Base-by-base conservation (phyloP, 1,140 invertebrate species). In the Caenorhabditis latens region DNA sequence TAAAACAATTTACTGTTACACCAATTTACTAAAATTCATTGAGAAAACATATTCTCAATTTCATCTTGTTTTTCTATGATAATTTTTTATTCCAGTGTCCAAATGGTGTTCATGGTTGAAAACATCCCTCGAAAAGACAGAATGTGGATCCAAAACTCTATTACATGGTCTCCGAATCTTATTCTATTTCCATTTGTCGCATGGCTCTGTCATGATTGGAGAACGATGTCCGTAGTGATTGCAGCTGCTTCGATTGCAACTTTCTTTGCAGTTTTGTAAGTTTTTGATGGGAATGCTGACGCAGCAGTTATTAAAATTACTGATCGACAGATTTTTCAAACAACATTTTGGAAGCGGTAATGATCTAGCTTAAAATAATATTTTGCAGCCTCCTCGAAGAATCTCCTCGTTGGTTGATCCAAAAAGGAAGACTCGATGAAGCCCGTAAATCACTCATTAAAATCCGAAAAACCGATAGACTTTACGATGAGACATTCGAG, bases 121-220 rank as follows among this genome's bases (percentile, higher is more conserved):
- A 89, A 89, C 55, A 79, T 89, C 32, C 89, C 89, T 2, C 21
- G 63, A 32, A 89, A 87, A 32, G 86, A 89, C 48, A n/a, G 89
- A 55, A 63, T 89, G 57, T 89, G 84, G 84, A 89, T 89, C 24
- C 90, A 89, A 21, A 89, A 89, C 9, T 63, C 90, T 19, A 83
- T 89, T 75, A 89, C 89, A 6, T 89, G 89, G 89, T 88, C 87
- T 4, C 87, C 87, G 3, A 88, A 88, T 61, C 50, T 86, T 8
- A 85, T 85, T n/a, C 9, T 85, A 11, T 85, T 85, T 40, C 84
- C 87, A 48, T 53, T 55, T 19, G 67, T 88, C 16, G 87, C 84
- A 14, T 88, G 86, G 48, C 53, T 85, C 7, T 88, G 83, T 53
- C 24, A 63, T 4, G 75, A 85, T 85, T 88, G 87, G 87, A 53